Evolutionary conservation across 2,797 vertebrate genomes (phyloP), one percentile per base, ranked within the genome.

Genomic region (Malurus splendens): DNA sequence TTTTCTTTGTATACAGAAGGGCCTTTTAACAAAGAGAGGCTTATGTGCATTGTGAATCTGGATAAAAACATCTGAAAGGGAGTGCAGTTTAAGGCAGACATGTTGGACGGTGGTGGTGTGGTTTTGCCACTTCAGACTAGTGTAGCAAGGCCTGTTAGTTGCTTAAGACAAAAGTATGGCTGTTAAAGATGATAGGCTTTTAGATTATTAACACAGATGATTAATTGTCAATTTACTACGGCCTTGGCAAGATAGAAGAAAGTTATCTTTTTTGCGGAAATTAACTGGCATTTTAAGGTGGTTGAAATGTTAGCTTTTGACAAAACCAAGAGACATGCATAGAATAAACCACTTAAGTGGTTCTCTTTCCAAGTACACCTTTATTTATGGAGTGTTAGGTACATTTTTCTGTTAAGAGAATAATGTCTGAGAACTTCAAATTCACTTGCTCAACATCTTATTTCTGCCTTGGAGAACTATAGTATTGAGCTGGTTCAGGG

Each of bases 21-120:
- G 38, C 41, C 61, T 87, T 91, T 56, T 91, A 78, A 92, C 89
- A 95, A 91, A 93, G 90, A 68, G 30, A 47, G 74, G 67, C 66
- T 90, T 93, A 78, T 62, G 62, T 86, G 45, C 48, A 54, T 90
- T 93, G 82, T 86, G 66, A 73, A 27, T 74, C 66, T 76, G 42
- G 79, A 92, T 83, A 67, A 90, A 85, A 78, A 50, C 54, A 62
- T 64, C 36, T 89, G 77, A 87, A 90, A 86, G 78, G 68, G 60
- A 52, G n/a, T 45, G 62, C 80, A 33, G 82, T 81, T 78, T 20
- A 54, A 85, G 73, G 61, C 72, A 68, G 76, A 47, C 30, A 3
- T 45, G 30, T 65, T 74, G 52, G 56, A 25, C 15, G n/a, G n/a
- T 66, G 33, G 18, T 91, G 45, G n/a, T 88, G 42, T 90, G 45